These are phyloP conservation scores for Gambusia affinis DNA, from an alignment of 2,113 vertebrate genomes.

Conservation along the genomic window DNA sequence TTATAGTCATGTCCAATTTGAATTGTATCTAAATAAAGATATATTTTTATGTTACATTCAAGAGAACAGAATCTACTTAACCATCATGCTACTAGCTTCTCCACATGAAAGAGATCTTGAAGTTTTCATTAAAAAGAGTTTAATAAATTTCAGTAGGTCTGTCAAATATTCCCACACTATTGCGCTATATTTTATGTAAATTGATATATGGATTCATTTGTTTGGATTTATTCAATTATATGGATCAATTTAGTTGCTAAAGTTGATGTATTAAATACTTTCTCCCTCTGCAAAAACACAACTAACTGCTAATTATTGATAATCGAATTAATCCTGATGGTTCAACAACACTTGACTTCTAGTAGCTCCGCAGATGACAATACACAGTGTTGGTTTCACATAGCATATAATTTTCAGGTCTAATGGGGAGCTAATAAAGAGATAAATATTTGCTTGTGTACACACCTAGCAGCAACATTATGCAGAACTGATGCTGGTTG, in stretches of 20 bases:
- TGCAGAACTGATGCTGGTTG: constrained; percentile 70
- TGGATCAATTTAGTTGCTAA: background rate
- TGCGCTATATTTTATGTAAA: too few species aligned
- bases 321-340: constrained; percentile 26
- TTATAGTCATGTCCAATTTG: too few species aligned
- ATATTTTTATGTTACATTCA: too few species aligned
- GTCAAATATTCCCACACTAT: too few species aligned
- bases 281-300: background rate
- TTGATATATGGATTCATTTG: too few species aligned
- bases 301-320: constrained; percentile 5
- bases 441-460: constrained; percentile 71
- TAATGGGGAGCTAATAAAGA: constrained; percentile 72
- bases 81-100: too few species aligned
- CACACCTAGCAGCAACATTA: constrained; percentile 74
- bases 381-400: constrained; percentile 47
- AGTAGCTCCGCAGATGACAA: constrained; percentile 44
- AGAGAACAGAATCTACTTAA: too few species aligned
- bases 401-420: constrained; percentile 60
- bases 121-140: too few species aligned
- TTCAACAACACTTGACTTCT: constrained; percentile 24
- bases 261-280: background rate
- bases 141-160: too few species aligned
- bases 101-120: too few species aligned
- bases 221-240: too few species aligned
- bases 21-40: too few species aligned